phyloP scores from a whole-genome alignment of 2,797 vertebrate genomes.

The Parauchenoglanis punctatus region DNA sequence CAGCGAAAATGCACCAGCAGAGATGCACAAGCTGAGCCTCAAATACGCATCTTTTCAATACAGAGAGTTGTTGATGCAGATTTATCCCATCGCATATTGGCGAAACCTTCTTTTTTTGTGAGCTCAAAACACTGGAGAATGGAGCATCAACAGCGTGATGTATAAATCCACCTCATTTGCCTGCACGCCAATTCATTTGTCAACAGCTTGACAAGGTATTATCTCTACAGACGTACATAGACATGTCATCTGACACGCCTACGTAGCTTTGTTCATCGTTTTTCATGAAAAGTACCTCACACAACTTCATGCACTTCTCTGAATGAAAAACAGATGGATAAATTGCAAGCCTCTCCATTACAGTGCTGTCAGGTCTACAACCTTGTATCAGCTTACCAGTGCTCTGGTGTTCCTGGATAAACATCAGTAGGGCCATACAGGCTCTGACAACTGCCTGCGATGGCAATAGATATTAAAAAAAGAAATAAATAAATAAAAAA shows the following conservation, averaged over 20 bases:
- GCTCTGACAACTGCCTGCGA: slow-evolving; percentile 47
- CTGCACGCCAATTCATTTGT: slow-evolving; percentile 57
- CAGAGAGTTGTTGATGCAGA: not conserved
- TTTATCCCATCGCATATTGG: slow-evolving; percentile 19
- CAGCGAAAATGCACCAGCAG: not conserved
- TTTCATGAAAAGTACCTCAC: slow-evolving; percentile 36
- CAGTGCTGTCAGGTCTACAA: slow-evolving; percentile 48
- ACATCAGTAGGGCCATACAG: slow-evolving; percentile 53
- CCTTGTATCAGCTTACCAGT: slow-evolving; percentile 34
- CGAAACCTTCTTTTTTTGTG: slow-evolving; percentile 27
- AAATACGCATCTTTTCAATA: not conserved
- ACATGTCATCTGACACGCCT: slow-evolving; percentile 43
- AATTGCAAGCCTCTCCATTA: slow-evolving; percentile 41
- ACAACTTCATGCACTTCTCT: slow-evolving; percentile 61
- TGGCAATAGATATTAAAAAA: slow-evolving; percentile 48
- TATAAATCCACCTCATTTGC: slow-evolving; percentile 55
- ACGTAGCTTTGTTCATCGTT: slow-evolving; percentile 49
- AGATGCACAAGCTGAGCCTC: slow-evolving; percentile 1
- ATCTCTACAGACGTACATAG: slow-evolving; percentile 50
- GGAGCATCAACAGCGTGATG: slow-evolving; percentile 45
- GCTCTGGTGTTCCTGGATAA: slow-evolving; percentile 51
- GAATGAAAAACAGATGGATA: slow-evolving; percentile 49
- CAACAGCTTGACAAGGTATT: slow-evolving; percentile 59
- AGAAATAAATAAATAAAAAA: not conserved
- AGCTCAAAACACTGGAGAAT: slow-evolving; percentile 42